Base-by-base conservation (phyloP, 2,888 invertebrate genomes). In the Fragum whitleyi region DNA sequence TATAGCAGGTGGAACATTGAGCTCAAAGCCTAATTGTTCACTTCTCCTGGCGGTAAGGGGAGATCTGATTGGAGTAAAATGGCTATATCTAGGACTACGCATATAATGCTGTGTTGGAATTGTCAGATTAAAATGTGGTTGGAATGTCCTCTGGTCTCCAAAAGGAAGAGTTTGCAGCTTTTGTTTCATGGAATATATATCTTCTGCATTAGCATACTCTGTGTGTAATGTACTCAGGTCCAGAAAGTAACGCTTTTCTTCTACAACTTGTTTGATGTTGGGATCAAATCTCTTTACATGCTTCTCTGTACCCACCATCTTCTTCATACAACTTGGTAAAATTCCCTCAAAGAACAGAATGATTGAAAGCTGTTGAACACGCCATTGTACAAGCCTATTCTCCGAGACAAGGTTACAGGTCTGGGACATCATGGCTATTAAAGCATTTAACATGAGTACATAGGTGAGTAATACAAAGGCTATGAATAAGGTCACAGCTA, bases 401-500 rank as follows among this genome's bases (percentile, higher is more conserved):
- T 87, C 81, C 1, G 87, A 84, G 2, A 90, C 88, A 11, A 89
- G 73, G 0, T 86, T 83, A 68, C 90, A 90, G 19, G 90, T 90
- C 77, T 89, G 89, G 67, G 91, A 89, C 89, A 91, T 89, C 90
- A 91, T 89, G 9, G 91, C 91, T 28, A 91, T 90, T 32, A 91
- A 86, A 0, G 90, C 87, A 81, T 91, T 91, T 16, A 91, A 73
- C 87, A 90, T 85, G 0, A 91, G 79, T 0, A 91, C 81, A 74
- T 90, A 90, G 11, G 89, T 89, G 2, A 91, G 77, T 7, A 91
- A 69, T 0, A 86, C 86, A 71, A 89, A 90, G 16, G 85, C 65
- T 9, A 89, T 77, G 71, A 87, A 91, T 19, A 91, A 82, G 0
- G 83, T 77, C 14, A 86, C 79, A 5, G 88, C 88, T 73, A 89